Conservation (phyloP, 2,113 vertebrate species). For the Maccullochella peelii region DNA sequence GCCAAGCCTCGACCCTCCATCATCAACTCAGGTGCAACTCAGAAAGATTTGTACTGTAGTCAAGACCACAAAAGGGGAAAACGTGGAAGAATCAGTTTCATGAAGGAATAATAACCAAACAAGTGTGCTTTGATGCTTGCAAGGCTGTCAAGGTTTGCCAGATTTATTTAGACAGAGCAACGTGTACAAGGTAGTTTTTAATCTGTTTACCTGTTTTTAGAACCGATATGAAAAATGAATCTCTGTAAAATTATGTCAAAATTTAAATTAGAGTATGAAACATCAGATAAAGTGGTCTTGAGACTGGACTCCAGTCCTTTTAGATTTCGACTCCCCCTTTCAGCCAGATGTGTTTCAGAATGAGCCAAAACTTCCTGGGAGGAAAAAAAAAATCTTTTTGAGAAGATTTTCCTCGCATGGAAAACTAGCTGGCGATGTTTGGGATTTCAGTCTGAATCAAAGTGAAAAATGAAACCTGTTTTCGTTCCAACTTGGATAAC, state of each 20-base stretch:
- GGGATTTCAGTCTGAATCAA: not conserved
- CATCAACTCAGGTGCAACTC: slow-evolving; percentile 88
- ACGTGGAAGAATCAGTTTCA: not conserved
- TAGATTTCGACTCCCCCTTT: not conserved
- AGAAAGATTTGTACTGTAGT: not conserved
- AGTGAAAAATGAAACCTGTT: slow-evolving; percentile 4
- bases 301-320: not conserved
- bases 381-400: not conserved
- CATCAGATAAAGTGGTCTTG: not conserved
- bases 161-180: no score
- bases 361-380: slow-evolving; percentile 2
- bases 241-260: not conserved
- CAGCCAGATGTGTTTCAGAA: slow-evolving; percentile 3
- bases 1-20: slow-evolving; percentile 88
- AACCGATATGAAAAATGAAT: not conserved
- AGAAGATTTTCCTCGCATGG: not conserved
- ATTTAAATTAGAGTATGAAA: not conserved
- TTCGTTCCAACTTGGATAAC: not conserved
- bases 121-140: not conserved
- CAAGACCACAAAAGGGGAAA: no score
- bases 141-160: no score
- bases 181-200: not conserved
- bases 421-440: not conserved
- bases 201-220: not conserved
- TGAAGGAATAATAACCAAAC: not conserved